phyloP scores from a whole-genome alignment of 2,113 vertebrate species.

The Xiphophorus couchianus region DNA sequence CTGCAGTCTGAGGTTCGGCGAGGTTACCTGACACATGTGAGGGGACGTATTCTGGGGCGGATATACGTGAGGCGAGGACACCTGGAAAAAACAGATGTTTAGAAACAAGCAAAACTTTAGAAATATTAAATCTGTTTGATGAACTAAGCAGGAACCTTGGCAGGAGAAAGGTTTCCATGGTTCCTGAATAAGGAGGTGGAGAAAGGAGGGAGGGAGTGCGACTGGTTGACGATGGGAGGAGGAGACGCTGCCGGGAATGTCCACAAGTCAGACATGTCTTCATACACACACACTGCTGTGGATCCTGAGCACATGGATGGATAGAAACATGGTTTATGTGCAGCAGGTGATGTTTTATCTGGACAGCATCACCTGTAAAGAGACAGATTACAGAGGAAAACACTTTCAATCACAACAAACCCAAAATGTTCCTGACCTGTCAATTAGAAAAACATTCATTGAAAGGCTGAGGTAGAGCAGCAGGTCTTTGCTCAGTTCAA shows the following conservation, averaged over 20 bases:
- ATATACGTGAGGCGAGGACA: not conserved
- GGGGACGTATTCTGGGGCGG: not conserved
- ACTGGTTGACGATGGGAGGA: conserved; percentile 22
- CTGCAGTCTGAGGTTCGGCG: not conserved
- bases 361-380: conserved; percentile 6
- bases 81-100: not conserved
- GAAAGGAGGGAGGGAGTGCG: conserved; percentile 15
- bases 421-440: too few relatives aligned
- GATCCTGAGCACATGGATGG: not conserved
- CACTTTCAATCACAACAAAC: too few relatives aligned
- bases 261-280: conserved; percentile 48
- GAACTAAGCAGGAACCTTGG: conserved; percentile 12
- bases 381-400: conserved; percentile 2
- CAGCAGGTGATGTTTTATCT: conserved; percentile 7
- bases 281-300: conserved; percentile 8
- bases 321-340: conserved; percentile 5
- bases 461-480: too few relatives aligned
- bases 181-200: conserved; percentile 6
- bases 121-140: not conserved
- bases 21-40: not conserved
- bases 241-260: conserved; percentile 8
- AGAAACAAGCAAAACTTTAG: not conserved
- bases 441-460: too few relatives aligned
- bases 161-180: conserved; percentile 4
- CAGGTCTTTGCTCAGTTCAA: too few relatives aligned